phyloP scores from a whole-genome alignment of 2,797 vertebrate genomes.

The Morus bassanus region DNA sequence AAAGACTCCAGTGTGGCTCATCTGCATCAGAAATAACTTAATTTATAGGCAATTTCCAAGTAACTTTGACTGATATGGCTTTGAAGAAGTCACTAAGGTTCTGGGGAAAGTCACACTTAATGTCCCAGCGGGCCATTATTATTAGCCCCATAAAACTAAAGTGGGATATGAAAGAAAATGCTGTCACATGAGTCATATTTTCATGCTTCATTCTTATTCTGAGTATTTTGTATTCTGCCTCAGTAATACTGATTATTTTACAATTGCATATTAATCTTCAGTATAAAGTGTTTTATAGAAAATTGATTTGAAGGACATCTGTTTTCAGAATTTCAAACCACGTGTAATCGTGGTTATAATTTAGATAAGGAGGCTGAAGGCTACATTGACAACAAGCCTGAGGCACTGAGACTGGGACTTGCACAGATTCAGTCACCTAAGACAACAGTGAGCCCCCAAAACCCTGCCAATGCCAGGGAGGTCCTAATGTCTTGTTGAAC shows the following conservation, averaged over 20 bases:
- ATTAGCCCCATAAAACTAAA: constrained; percentile 5
- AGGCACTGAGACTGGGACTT: background rate
- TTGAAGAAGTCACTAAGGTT: constrained; percentile 5
- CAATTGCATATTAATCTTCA: background rate
- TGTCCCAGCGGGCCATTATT: background rate
- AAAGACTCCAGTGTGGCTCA: background rate
- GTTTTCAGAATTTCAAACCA: background rate
- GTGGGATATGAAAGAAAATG: background rate
- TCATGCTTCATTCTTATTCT: background rate
- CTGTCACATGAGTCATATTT: background rate
- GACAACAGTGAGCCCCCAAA: background rate
- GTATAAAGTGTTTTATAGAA: background rate
- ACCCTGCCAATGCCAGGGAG: background rate
- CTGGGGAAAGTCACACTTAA: background rate
- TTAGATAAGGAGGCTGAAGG: background rate
- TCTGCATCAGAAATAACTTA: background rate
- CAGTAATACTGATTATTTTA: constrained; percentile 1
- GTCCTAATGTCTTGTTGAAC: background rate
- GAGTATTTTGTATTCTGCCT: background rate
- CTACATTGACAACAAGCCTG: background rate
- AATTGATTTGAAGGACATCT: constrained; percentile 10
- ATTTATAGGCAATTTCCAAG: background rate
- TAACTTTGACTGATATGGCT: background rate
- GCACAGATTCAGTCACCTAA: background rate
- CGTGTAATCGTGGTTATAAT: background rate